phyloP scores from a whole-genome alignment of 2,888 invertebrate species.

The Archips xylosteana region DNA sequence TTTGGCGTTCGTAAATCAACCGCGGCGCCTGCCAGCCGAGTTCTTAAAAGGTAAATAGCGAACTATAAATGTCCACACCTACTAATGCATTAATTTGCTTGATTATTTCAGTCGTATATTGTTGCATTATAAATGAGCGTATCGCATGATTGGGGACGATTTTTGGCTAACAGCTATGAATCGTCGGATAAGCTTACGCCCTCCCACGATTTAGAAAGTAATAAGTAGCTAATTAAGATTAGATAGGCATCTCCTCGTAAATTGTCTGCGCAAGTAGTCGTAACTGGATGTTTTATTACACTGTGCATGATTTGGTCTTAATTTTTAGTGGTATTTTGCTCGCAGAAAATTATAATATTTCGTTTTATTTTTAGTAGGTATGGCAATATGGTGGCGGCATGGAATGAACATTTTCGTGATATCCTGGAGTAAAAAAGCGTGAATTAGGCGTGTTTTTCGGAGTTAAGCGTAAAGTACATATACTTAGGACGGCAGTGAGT shows the following conservation, averaged over 20 bases:
- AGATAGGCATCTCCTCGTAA: conserved; percentile 5
- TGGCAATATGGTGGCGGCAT: too few species aligned
- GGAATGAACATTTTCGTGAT: too few species aligned
- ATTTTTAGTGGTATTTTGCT: background rate
- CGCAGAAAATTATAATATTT: too few species aligned
- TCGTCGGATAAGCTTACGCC: conserved; percentile 7
- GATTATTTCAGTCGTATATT: conserved; percentile 6
- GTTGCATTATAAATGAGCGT: conserved; percentile 24
- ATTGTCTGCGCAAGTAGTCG: background rate
- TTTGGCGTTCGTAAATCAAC: conserved; percentile 39
- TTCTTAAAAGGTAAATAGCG: background rate
- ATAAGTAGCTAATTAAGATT: conserved; percentile 14
- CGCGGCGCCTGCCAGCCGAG: conserved; percentile 24
- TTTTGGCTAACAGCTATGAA: conserved; percentile 22
- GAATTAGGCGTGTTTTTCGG: too few species aligned
- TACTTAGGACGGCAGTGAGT: too few species aligned
- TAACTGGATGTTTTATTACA: background rate
- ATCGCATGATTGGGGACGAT: conserved; percentile 25
- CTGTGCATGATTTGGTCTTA: background rate
- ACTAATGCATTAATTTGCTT: conserved; percentile 28
- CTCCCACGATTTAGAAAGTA: conserved; percentile 18
- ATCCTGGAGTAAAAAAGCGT: too few species aligned
- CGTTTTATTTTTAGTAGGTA: too few species aligned
- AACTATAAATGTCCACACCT: conserved; percentile 24
- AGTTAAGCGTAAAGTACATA: too few species aligned